Percentiles rank a stretch among this genome's conserved stretches.
Conservation (phyloP, 2,888 invertebrate genomes). For the Allophyes oxyacanthae region DNA sequence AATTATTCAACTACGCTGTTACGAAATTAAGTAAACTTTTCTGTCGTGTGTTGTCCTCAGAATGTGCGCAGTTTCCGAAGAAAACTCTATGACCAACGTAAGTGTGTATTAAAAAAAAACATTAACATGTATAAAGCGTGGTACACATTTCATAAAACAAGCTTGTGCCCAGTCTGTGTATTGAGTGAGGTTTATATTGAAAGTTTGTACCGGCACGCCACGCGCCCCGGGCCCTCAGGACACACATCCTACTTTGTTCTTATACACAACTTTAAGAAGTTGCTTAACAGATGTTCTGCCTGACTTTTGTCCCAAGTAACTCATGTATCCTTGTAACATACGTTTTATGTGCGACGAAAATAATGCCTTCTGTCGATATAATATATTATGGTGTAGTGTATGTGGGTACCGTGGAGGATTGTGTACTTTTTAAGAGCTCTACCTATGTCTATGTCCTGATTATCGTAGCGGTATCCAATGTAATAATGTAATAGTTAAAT, state of each 20-base stretch:
- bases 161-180: slow-evolving; percentile 57
- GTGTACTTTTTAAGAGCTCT: not conserved
- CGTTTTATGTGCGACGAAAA: slow-evolving; percentile 62
- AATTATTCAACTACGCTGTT: no score
- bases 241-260: slow-evolving; percentile 81
- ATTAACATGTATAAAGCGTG: slow-evolving; percentile 28
- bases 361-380: slow-evolving; percentile 45
- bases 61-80: no score
- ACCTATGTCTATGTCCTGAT: no score
- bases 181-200: slow-evolving; percentile 78
- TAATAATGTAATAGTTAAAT: no score
- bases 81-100: no score
- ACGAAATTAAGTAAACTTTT: no score
- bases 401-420: slow-evolving; percentile 1
- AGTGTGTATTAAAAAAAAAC: slow-evolving; percentile 4
- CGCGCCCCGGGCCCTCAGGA: slow-evolving; percentile 72
- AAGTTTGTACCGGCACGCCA: slow-evolving; percentile 65
- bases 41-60: not conserved
- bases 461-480: no score
- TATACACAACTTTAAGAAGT: slow-evolving; percentile 80
- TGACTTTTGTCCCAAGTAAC: slow-evolving; percentile 78
- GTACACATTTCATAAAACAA: slow-evolving; percentile 54
- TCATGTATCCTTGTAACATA: slow-evolving; percentile 69
- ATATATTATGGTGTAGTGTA: slow-evolving; percentile 16
- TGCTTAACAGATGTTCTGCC: slow-evolving; percentile 83